These are phyloP conservation scores for Stercorarius parasiticus DNA, from an alignment of 2,113 vertebrate species.

Conservation along the genomic window DNA sequence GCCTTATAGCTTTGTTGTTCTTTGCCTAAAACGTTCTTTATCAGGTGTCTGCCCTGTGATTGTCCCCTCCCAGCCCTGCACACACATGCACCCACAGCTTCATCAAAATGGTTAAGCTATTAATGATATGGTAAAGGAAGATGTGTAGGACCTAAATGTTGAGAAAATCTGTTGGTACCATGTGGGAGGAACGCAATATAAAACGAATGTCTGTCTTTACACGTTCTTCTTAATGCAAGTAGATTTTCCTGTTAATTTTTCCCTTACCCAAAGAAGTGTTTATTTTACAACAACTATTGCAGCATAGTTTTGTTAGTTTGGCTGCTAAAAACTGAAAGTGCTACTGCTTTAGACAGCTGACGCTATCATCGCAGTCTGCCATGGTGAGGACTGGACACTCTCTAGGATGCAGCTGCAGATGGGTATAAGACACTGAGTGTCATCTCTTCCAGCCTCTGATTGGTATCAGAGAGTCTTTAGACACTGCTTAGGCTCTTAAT, in stretches of 20 bases:
- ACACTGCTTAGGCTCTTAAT: background rate
- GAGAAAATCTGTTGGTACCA: background rate
- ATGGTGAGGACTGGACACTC: background rate
- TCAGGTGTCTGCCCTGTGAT: background rate
- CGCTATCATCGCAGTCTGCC: background rate
- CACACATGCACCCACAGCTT: background rate
- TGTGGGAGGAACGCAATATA: background rate
- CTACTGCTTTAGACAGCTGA: background rate
- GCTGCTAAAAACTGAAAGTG: background rate
- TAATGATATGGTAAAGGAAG: background rate
- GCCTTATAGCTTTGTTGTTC: background rate
- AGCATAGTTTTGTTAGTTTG: background rate
- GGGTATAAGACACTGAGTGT: background rate
- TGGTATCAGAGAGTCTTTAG: background rate
- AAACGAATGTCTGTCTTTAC: background rate
- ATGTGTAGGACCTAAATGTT: background rate
- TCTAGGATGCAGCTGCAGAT: background rate
- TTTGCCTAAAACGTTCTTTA: background rate
- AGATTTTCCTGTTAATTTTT: background rate
- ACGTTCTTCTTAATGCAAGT: background rate
- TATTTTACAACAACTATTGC: background rate
- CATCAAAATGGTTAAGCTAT: background rate
- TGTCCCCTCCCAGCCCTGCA: background rate
- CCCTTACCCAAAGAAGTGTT: background rate
- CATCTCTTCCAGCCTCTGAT: background rate